Conservation (phyloP, 2,113 vertebrate genomes). For the Takifugu bimaculatus region DNA sequence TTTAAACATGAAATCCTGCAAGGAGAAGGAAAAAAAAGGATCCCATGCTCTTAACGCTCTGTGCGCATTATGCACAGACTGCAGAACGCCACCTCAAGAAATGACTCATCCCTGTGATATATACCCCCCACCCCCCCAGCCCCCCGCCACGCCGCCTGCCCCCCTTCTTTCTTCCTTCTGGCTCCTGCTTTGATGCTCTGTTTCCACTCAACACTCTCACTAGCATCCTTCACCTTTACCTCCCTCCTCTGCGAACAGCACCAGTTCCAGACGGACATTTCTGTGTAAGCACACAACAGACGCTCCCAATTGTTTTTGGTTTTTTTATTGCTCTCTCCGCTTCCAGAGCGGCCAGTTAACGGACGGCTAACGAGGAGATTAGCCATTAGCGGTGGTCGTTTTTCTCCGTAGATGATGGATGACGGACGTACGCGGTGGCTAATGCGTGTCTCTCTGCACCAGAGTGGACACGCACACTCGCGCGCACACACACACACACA, state of each 20-base stretch:
- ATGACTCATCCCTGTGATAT: conserved; percentile 74
- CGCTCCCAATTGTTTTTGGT: not conserved
- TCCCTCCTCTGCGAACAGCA: not conserved
- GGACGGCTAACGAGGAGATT: too few relatives aligned
- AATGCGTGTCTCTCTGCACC: conserved; percentile 10
- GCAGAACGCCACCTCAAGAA: conserved; percentile 58
- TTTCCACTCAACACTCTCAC: conserved; percentile 9
- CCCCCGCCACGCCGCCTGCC: not conserved
- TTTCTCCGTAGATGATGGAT: not conserved
- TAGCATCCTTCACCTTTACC: not conserved
- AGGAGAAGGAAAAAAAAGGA: conserved; percentile 47
- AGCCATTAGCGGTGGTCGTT: conserved; percentile 9
- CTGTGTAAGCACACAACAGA: conserved; percentile 7
- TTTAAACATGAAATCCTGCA: too few relatives aligned
- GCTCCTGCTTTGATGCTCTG: conserved; percentile 12
- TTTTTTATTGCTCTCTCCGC: not conserved
- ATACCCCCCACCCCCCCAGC: not conserved
- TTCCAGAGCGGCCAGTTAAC: not conserved
- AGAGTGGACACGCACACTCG: not conserved
- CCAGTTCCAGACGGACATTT: not conserved
- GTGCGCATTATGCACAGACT: conserved; percentile 55
- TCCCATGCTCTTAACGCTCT: conserved; percentile 35
- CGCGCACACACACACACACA: not conserved
- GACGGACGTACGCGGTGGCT: not conserved
- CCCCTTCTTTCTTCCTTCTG: not conserved